Percentiles rank a stretch among this genome's conserved stretches.
Conservation (phyloP, 2,888 invertebrate genomes). For the Drosophila yooni region DNA sequence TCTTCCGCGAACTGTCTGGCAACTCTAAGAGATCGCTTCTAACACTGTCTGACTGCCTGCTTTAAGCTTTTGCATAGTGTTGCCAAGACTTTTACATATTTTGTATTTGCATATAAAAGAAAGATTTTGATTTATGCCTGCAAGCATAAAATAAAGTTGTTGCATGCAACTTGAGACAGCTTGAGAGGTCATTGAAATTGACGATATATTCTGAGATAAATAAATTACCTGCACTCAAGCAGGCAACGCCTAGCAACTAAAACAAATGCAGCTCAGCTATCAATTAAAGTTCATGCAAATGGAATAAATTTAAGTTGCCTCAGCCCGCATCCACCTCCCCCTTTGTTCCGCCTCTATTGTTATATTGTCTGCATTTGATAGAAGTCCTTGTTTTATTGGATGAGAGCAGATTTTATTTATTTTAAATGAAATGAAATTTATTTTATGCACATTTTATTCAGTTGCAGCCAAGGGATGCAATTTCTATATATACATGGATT, state of each 20-base stretch:
- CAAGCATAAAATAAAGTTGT: slow-evolving; percentile 10
- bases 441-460: slow-evolving; percentile 76
- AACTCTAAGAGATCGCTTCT: background rate
- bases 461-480: slow-evolving; percentile 54
- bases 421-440: slow-evolving; percentile 79
- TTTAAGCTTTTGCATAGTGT: background rate
- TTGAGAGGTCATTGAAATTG: slow-evolving; percentile 26
- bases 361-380: slow-evolving; percentile 52
- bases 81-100: background rate
- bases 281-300: slow-evolving; percentile 72
- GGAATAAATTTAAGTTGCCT: slow-evolving; percentile 25
- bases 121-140: background rate
- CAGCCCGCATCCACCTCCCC: background rate
- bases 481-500: slow-evolving; percentile 54
- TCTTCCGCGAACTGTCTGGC: background rate
- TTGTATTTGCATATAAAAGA: background rate
- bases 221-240: slow-evolving; percentile 42
- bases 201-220: slow-evolving; percentile 37
- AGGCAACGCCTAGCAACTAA: background rate
- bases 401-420: slow-evolving; percentile 68
- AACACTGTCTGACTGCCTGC: background rate
- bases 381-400: slow-evolving; percentile 59
- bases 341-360: background rate
- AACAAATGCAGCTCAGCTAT: slow-evolving; percentile 55
- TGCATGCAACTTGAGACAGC: slow-evolving; percentile 14